Base-by-base conservation (phyloP, 2,113 vertebrate species). In the Ctenomys sociabilis region DNA sequence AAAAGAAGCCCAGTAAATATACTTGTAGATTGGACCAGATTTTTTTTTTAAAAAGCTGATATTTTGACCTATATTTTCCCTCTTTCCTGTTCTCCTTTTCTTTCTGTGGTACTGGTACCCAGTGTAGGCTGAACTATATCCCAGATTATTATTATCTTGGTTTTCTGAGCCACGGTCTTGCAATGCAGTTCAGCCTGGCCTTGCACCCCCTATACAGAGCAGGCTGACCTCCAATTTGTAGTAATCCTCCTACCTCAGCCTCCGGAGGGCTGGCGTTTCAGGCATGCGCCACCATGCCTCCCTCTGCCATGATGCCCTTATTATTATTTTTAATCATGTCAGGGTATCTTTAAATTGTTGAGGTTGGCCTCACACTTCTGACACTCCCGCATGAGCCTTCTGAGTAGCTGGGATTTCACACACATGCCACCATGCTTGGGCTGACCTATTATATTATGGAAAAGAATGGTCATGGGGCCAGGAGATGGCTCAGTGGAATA, bases 1-100 rank as follows among this genome's bases (percentile, higher is more conserved):
- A 90, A 94, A 93, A 93, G 66, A 88, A 52, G 22, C 13, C n/a
- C 93, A 89, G 14, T 88, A 92, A 88, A 90, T 61, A 80, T 70
- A 78, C 45, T 89, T 40, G 24, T 78, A 21, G 28, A 73, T 8
- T 45, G 19, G 19, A 77, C 35, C 43, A 78, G 88, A 73, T 84
- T n/a, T n/a, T n/a, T n/a, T n/a, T n/a, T n/a, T n/a, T n/a, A n/a
- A n/a, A n/a, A n/a, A n/a, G n/a, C n/a, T 49, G 49, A 49, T 49
- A 49, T 49, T 49, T 49, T 49, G 66, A 87, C 21, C 32, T 80
- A 81, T 0, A 54, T 86, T 90, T 66, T 93, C 24, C 28, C 75
- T 78, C 28, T 30, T 17, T 78, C 43, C 13, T 30, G 26, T 14
- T 49, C 13, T 77, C 43, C 43, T 28, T 49, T 78, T 78, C 11